Evolutionary conservation across 2,797 vertebrate species (phyloP).

Genomic region (Lepus oiostolus): DNA sequence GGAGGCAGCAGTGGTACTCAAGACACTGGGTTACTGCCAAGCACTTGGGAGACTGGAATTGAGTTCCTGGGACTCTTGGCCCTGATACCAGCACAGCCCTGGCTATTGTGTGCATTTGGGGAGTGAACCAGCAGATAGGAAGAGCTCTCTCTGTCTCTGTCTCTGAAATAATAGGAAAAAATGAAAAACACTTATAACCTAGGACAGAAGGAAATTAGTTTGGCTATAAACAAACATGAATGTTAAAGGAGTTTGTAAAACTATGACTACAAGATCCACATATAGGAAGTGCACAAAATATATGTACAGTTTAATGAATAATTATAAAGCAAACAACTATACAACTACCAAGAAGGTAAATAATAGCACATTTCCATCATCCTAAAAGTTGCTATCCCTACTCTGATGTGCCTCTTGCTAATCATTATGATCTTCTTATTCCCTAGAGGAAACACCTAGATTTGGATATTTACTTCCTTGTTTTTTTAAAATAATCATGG

Average conservation of each 20-base stretch:
- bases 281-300: not conserved
- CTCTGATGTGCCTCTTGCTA: not conserved
- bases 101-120: too few relatives aligned
- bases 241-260: not conserved
- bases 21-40: too few relatives aligned
- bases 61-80: too few relatives aligned
- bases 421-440: not conserved
- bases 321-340: not conserved
- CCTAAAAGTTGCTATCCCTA: not conserved
- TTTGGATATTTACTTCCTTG: not conserved
- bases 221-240: not conserved
- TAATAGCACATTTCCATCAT: not conserved
- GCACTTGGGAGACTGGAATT: too few relatives aligned
- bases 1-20: too few relatives aligned
- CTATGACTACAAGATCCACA: not conserved
- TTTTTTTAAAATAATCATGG: not conserved
- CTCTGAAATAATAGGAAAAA: not conserved
- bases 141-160: too few relatives aligned
- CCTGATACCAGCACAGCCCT: too few relatives aligned
- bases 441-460: not conserved
- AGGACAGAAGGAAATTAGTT: conserved; percentile 12
- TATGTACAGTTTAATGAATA: not conserved
- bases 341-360: not conserved
- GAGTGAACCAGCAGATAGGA: too few relatives aligned
- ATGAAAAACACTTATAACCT: not conserved